Percentiles rank a stretch among this genome's conserved stretches.
These are phyloP conservation scores for Stictonetta naevosa DNA, from an alignment of 2,113 vertebrate genomes.

Conservation along the genomic window DNA sequence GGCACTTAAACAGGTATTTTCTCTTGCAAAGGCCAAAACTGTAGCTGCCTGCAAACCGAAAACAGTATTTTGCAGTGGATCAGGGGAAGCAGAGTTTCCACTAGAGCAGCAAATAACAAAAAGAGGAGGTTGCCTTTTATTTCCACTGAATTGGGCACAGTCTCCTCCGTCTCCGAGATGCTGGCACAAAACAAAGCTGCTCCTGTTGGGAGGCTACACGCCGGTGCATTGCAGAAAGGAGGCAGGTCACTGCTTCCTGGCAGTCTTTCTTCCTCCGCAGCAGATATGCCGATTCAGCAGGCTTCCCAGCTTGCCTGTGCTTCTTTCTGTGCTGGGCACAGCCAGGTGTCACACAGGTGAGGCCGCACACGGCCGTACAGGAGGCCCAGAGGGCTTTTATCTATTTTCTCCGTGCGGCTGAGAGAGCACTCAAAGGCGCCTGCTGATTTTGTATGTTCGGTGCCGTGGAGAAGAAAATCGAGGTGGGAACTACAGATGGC, in stretches of 20 bases:
- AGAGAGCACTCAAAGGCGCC: constrained; percentile 41
- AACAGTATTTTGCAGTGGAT: constrained; percentile 2
- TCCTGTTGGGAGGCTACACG: constrained; percentile 11
- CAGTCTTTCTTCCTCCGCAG: constrained; percentile 16
- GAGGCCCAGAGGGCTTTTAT: constrained; percentile 45
- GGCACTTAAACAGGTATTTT: constrained; percentile 1
- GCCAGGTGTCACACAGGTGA: constrained; percentile 71
- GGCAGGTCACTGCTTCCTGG: constrained; percentile 42
- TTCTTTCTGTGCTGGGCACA: constrained; percentile 50
- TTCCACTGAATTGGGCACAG: not conserved
- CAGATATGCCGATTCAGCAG: constrained; percentile 55
- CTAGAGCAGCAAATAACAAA: not conserved
- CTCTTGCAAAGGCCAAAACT: not conserved
- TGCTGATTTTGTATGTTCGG: constrained; percentile 59
- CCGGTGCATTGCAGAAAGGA: not conserved
- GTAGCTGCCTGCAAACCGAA: not conserved
- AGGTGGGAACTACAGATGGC: constrained; percentile 54
- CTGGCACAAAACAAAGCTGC: not conserved
- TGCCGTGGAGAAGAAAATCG: constrained; percentile 35
- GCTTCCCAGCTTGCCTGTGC: constrained; percentile 18
- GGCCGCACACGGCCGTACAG: not conserved
- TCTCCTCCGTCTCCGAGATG: not conserved
- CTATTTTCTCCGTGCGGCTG: constrained; percentile 53
- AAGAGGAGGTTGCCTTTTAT: constrained; percentile 7
- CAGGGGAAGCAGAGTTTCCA: not conserved